phyloP scores from a whole-genome alignment of 2,797 vertebrate genomes.

The Myotis findleyi region DNA sequence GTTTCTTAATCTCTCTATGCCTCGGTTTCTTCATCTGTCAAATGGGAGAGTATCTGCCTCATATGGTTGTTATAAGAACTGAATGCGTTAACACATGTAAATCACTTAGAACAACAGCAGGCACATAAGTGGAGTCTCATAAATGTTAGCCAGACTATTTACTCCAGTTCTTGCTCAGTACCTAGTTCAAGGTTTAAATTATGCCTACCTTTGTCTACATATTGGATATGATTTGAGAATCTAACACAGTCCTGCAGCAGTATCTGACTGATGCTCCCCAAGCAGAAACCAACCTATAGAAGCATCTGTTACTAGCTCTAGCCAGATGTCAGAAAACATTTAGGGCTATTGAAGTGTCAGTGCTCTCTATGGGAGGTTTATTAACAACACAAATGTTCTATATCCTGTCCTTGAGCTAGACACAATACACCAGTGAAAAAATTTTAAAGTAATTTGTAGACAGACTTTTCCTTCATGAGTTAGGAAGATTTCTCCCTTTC shows the following conservation, averaged over 20 bases:
- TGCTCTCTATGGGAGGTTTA: slow-evolving; percentile 62
- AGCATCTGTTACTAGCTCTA: slow-evolving; percentile 52
- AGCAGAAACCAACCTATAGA: slow-evolving; percentile 46
- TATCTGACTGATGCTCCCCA: slow-evolving; percentile 29
- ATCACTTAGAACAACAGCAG: neutral
- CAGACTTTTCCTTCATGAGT: slow-evolving; percentile 10
- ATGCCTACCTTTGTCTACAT: neutral
- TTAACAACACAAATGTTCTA: slow-evolving; percentile 50
- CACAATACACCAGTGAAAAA: slow-evolving; percentile 6
- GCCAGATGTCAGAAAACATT: slow-evolving; percentile 71
- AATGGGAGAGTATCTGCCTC: neutral
- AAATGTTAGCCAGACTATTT: neutral
- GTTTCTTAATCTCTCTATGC: neutral
- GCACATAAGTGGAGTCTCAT: neutral
- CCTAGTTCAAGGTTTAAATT: slow-evolving; percentile 43
- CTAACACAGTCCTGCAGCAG: slow-evolving; percentile 3
- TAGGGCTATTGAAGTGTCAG: slow-evolving; percentile 53
- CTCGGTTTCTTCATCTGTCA: slow-evolving; percentile 38
- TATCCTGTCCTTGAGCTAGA: slow-evolving; percentile 49
- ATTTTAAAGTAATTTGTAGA: neutral
- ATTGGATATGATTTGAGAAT: neutral
- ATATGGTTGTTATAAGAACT: neutral
- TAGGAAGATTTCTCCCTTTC: slow-evolving; percentile 14
- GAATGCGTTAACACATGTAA: neutral
- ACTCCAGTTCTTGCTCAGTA: neutral